Conservation (phyloP, 2,888 invertebrate genomes). For the Anagyrus pseudococci region DNA sequence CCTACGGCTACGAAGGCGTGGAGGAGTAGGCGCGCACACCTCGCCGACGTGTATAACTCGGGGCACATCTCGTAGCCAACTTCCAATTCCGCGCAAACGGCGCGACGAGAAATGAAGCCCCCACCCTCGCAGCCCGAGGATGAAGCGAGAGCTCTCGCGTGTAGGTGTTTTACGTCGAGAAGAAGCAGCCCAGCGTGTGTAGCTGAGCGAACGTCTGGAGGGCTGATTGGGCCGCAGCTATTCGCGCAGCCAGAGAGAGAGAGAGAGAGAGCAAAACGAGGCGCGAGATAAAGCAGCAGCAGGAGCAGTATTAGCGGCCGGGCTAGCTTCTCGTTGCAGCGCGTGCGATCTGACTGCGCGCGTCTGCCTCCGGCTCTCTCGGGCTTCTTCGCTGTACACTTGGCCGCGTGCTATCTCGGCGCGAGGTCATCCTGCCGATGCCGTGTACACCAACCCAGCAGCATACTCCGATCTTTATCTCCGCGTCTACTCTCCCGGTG, state of each 20-base stretch:
- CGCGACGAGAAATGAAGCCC: too few relatives aligned
- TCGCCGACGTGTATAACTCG: too few relatives aligned
- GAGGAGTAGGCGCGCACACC: too few relatives aligned
- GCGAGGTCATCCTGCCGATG: too few relatives aligned
- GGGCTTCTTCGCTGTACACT: background rate
- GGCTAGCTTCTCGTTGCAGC: background rate
- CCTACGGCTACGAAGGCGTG: too few relatives aligned
- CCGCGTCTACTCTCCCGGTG: too few relatives aligned
- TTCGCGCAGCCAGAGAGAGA: background rate
- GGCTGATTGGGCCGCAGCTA: background rate
- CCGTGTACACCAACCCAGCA: too few relatives aligned
- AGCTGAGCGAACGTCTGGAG: background rate
- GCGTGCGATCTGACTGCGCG: background rate
- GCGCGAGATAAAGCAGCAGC: conserved; percentile 12
- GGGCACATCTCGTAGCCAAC: too few relatives aligned
- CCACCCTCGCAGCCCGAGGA: too few relatives aligned
- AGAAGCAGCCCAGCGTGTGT: too few relatives aligned
- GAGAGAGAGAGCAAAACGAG: background rate
- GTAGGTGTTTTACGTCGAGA: background rate
- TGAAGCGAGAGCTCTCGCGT: background rate
- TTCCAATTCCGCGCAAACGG: too few relatives aligned
- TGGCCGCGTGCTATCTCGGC: background rate
- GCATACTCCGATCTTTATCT: too few relatives aligned
- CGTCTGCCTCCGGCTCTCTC: background rate
- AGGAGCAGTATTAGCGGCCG: background rate